Conservation (phyloP, 2,113 vertebrate genomes). For the Hirundichthys speculiger region DNA sequence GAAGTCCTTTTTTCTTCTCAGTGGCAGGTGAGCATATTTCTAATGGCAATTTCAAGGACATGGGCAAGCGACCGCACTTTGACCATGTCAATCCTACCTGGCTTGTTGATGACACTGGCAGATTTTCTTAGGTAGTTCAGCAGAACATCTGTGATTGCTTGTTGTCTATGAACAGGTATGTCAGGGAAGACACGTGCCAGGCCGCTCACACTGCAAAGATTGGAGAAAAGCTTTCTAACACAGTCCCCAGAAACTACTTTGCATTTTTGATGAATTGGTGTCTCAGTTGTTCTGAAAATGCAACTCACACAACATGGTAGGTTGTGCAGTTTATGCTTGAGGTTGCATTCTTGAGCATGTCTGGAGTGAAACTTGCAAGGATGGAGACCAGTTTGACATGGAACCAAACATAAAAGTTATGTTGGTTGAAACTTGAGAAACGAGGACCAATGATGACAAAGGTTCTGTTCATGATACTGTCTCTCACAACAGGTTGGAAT, state of each 20-base stretch:
- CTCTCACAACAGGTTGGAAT: constrained; percentile 36
- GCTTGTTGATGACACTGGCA: not conserved
- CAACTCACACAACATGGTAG: constrained; percentile 52
- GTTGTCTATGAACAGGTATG: constrained; percentile 22
- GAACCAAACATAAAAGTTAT: too few relatives aligned
- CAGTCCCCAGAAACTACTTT: too few relatives aligned
- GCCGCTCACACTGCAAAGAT: too few relatives aligned
- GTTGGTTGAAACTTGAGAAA: too few relatives aligned
- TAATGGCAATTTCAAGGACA: not conserved
- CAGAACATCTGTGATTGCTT: not conserved
- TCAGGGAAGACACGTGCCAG: too few relatives aligned
- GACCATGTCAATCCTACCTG: constrained; percentile 34
- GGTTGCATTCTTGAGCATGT: constrained; percentile 35
- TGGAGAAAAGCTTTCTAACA: too few relatives aligned
- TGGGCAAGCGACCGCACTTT: not conserved
- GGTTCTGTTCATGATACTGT: too few relatives aligned
- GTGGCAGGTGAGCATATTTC: not conserved
- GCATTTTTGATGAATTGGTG: too few relatives aligned
- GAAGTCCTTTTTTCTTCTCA: not conserved
- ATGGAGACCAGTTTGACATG: too few relatives aligned
- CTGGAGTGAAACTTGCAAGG: constrained; percentile 48
- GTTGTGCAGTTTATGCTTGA: not conserved
- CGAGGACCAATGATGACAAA: too few relatives aligned
- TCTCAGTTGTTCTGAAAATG: too few relatives aligned
- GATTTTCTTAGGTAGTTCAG: constrained; percentile 25